phyloP scores from a whole-genome alignment of 1,140 invertebrate species.

The Phortica variegata region DNA sequence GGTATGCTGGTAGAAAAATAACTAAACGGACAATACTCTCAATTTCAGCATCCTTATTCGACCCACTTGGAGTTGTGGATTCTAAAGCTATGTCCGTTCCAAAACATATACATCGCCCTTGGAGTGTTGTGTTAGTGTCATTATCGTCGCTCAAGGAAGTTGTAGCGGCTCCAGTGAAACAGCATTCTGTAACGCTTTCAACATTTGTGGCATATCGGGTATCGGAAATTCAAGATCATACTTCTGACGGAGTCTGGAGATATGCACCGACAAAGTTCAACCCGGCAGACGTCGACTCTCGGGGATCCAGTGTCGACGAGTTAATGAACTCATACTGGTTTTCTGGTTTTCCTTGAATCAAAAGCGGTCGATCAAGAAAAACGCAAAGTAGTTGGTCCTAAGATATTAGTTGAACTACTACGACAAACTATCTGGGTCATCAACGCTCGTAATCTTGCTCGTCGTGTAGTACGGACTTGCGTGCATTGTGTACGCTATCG shows the following conservation, averaged over 20 bases:
- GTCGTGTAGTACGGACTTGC: too few relatives aligned
- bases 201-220: conserved; percentile 51
- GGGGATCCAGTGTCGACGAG: not conserved
- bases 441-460: too few relatives aligned
- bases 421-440: conserved; percentile 2
- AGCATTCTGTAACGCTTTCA: not conserved
- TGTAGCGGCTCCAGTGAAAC: too few relatives aligned
- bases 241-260: conserved; percentile 26
- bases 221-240: conserved; percentile 32
- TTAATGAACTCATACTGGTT: not conserved
- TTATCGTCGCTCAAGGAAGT: too few relatives aligned
- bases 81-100: too few relatives aligned
- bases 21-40: not conserved
- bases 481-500: too few relatives aligned
- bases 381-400: too few relatives aligned
- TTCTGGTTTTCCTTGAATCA: not conserved
- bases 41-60: not conserved
- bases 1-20: not conserved
- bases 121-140: too few relatives aligned
- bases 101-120: too few relatives aligned
- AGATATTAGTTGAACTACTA: not conserved
- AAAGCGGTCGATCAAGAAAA: too few relatives aligned
- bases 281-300: conserved; percentile 32
- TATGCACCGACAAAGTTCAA: conserved; percentile 39
- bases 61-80: not conserved